Evolutionary conservation across 2,113 vertebrate genomes (phyloP).

Genomic region (Xiphorhynchus elegans): DNA sequence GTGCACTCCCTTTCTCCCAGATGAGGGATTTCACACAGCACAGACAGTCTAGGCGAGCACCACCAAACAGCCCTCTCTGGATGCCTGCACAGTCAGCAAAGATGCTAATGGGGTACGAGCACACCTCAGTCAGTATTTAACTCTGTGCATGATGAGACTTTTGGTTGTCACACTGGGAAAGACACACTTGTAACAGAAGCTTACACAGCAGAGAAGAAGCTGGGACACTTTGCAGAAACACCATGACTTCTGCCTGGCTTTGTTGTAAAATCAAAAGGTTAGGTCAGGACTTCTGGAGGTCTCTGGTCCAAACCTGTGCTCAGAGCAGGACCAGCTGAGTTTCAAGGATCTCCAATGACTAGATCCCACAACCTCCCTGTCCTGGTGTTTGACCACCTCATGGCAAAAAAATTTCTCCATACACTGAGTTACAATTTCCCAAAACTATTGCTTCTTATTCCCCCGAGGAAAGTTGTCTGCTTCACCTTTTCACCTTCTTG

Average conservation of each 20-base stretch:
- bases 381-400: not conserved
- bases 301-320: not conserved
- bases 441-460: not conserved
- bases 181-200: not conserved
- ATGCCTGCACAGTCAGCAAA: not conserved
- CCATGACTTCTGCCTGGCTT: not conserved
- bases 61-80: not conserved
- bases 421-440: not conserved
- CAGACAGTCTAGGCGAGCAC: not conserved
- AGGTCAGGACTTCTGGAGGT: not conserved
- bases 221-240: not conserved
- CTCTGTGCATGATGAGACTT: not conserved
- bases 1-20: not conserved
- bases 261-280: not conserved
- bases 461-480: not conserved
- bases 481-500: not conserved
- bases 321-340: not conserved
- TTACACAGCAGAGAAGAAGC: not conserved
- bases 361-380: not conserved
- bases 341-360: not conserved
- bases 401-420: rapidly evolving
- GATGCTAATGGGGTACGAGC: not conserved
- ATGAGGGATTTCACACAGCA: not conserved
- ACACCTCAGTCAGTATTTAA: not conserved
- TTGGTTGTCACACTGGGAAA: not conserved